Percentiles rank a stretch among this genome's conserved stretches.
Conservation (phyloP, 2,888 invertebrate genomes). For the Lasioglossum villosulum region DNA sequence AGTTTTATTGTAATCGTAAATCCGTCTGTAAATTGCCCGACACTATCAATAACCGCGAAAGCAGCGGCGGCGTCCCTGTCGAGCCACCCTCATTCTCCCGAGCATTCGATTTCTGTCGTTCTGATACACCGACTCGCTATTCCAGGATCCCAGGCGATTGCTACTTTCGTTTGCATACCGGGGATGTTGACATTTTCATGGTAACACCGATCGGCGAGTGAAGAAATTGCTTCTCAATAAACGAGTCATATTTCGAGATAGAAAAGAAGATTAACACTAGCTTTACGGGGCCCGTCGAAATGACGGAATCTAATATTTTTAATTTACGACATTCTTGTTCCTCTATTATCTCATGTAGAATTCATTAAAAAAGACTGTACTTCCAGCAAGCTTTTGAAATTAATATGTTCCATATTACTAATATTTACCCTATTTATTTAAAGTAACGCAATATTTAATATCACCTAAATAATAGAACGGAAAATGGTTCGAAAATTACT, state of each 20-base stretch:
- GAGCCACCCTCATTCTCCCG: constrained; percentile 26
- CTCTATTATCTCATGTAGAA: not conserved
- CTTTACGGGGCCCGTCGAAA: too few species aligned
- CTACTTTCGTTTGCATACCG: not conserved
- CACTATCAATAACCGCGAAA: constrained; percentile 81
- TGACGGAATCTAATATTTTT: too few species aligned
- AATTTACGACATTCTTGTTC: not conserved
- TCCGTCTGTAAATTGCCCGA: constrained; percentile 82
- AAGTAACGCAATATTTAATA: not conserved
- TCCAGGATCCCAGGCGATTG: not conserved
- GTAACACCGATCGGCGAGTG: not conserved
- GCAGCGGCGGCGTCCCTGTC: constrained; percentile 49
- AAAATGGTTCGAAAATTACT: not conserved
- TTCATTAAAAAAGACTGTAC: not conserved
- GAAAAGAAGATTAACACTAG: not conserved
- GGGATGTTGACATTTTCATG: not conserved
- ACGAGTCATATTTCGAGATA: too few species aligned
- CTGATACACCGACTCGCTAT: not conserved
- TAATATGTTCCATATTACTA: not conserved
- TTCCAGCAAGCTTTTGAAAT: not conserved
- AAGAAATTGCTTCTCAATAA: constrained; percentile 18
- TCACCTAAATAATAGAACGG: not conserved
- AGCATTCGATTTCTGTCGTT: constrained; percentile 25
- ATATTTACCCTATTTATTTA: not conserved
- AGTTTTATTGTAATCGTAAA: constrained; percentile 84